These are phyloP conservation scores for Actias luna DNA, from an alignment of 2,888 invertebrate genomes.

Conservation along the genomic window DNA sequence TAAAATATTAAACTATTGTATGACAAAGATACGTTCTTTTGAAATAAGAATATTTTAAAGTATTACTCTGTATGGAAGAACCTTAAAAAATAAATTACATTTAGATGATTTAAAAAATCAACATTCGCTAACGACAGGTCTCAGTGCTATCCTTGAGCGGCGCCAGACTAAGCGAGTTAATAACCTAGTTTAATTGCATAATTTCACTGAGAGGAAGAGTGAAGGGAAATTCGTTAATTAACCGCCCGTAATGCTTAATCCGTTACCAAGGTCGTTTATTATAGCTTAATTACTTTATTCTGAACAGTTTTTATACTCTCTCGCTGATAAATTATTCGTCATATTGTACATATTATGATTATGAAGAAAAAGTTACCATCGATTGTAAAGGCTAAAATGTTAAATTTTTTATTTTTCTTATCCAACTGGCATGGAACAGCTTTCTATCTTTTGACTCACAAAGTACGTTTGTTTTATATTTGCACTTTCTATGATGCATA, in stretches of 20 bases:
- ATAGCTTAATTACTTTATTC: constrained; percentile 16
- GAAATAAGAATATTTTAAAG: too few relatives aligned
- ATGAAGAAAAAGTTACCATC: too few relatives aligned
- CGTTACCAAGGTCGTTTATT: constrained; percentile 17
- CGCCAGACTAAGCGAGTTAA: constrained; percentile 19
- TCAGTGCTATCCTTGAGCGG: constrained; percentile 18
- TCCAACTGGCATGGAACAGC: too few relatives aligned
- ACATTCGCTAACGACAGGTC: neutral
- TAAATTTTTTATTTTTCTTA: too few relatives aligned
- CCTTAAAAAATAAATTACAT: neutral
- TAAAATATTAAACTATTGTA: too few relatives aligned
- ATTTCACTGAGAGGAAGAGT: constrained; percentile 20
- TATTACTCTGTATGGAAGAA: too few relatives aligned
- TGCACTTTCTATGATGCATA: too few relatives aligned
- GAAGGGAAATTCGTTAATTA: constrained; percentile 21
- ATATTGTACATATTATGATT: neutral
- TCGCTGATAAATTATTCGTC: neutral
- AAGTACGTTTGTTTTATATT: too few relatives aligned
- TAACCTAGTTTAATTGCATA: constrained; percentile 21
- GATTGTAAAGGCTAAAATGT: too few relatives aligned
- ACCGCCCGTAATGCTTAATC: constrained; percentile 19
- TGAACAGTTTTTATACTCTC: constrained; percentile 13
- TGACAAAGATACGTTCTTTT: too few relatives aligned
- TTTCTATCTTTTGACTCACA: too few relatives aligned
- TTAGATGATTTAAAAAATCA: constrained; percentile 4